Conservation (phyloP, 2,113 vertebrate genomes). For the Nothoprocta pentlandii region DNA sequence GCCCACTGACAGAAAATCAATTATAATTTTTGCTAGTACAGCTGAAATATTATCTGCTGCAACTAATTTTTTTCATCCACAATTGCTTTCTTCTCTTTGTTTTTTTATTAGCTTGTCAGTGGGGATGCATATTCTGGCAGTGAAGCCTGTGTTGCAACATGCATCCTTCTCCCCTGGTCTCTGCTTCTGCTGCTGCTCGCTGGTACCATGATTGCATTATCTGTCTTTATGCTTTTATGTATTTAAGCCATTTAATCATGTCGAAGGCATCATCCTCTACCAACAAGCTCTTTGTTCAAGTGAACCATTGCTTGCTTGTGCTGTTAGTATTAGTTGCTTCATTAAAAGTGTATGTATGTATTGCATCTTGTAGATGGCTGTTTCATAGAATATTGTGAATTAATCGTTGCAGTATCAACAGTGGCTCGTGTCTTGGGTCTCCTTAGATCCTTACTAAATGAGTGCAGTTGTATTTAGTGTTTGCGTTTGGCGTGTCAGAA, state of each 20-base stretch:
- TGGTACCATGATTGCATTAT: not conserved
- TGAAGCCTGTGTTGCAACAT: not conserved
- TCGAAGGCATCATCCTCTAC: not conserved
- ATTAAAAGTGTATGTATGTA: not conserved
- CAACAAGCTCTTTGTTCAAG: not conserved
- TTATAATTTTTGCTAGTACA: conserved; percentile 45
- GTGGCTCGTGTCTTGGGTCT: not conserved
- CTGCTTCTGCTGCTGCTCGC: not conserved
- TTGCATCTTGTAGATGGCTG: not conserved
- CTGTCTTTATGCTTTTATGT: not conserved
- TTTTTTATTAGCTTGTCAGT: not conserved
- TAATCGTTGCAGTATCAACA: not conserved
- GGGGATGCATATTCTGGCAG: not conserved
- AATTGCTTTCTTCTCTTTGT: not conserved
- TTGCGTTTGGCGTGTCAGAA: not conserved
- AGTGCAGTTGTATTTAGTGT: not conserved
- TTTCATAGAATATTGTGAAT: not conserved
- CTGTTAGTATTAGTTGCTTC: not conserved
- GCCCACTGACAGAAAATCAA: conserved; percentile 71
- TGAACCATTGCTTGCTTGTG: not conserved
- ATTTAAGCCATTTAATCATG: not conserved
- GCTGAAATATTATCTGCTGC: conserved; percentile 61
- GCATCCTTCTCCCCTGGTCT: not conserved
- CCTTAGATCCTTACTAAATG: not conserved
- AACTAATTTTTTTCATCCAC: conserved; percentile 50